A percentile compares a stretch with the other conserved stretches of the same genome.
Conservation (phyloP, 1,140 invertebrate genomes). For the Cherax quadricarinatus region DNA sequence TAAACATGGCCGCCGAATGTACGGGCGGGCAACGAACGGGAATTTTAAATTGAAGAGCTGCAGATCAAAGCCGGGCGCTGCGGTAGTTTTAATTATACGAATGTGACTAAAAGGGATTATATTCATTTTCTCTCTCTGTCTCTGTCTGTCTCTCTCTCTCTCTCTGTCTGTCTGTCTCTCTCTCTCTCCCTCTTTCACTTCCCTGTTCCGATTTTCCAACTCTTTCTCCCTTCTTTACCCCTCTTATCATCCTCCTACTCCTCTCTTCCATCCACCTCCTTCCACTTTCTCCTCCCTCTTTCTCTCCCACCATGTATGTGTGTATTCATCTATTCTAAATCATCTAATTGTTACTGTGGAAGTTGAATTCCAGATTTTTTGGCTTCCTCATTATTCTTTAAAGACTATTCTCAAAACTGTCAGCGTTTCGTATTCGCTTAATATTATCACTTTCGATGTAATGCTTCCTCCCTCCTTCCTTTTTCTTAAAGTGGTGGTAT, state of each 20-base stretch:
- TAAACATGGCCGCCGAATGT: neutral
- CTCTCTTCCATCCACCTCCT: neutral
- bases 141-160: neutral
- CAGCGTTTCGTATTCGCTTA: too few species aligned
- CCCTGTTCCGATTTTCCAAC: neutral
- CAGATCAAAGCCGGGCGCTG: neutral
- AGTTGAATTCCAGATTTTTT: too few species aligned
- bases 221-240: slow-evolving; percentile 9
- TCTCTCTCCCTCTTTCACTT: neutral
- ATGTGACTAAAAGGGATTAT: neutral
- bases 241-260: neutral
- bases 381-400: too few species aligned
- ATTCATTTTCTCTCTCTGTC: neutral
- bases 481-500: too few species aligned
- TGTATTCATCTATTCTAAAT: too few species aligned
- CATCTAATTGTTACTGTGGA: too few species aligned
- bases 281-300: too few species aligned
- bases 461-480: too few species aligned
- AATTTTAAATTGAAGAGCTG: neutral
- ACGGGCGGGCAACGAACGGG: neutral
- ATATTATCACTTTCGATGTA: too few species aligned
- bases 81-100: neutral
- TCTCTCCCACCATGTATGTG: too few species aligned
- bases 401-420: too few species aligned
- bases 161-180: neutral